Evolutionary conservation across 2,888 invertebrate genomes (phyloP), one percentile per base, ranked within the genome.

Genomic region (Sinhomidia bicolor): DNA sequence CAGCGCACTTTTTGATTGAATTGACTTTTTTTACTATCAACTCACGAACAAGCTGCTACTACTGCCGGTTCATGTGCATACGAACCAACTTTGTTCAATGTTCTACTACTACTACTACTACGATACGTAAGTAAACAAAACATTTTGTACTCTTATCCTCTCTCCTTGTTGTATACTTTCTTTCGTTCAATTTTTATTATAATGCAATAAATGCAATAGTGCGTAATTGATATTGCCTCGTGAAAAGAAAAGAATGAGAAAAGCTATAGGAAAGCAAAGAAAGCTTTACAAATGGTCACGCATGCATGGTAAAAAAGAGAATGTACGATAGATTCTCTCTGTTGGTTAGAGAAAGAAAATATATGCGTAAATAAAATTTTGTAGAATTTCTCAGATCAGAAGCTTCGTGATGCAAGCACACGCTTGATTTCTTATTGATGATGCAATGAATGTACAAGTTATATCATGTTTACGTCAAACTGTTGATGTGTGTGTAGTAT

Each of bases 161-260:
- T 17, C 14, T 80, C 17, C 57, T 76, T 79, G 17, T 29, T 6
- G 12, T 76, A n/a, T n/a, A n/a, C n/a, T n/a, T n/a, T n/a, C n/a
- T n/a, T 47, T 29, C 51, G 14, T 51, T 29, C 47, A 41, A 17
- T 65, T 51, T 51, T 76, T 84, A 51, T 68, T 71, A 17, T 76
- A 57, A 86, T 85, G 76, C 44, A 84, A 47, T 76, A 80, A 60
- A 86, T 80, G 86, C 80, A 86, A 29, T 26, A 86, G 71, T 85
- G 85, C 85, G 79, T 86, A 86, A 86, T 79, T 80, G 71, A 51
- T 85, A 85, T 85, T 85, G 79, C 79, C 29, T 60, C 36, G 20
- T 80, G 60, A 12, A 9, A 14, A n/a, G 26, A 41, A 26, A 62
- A 79, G 41, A 44, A 80, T 44, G 60, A 76, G 23, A 76, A n/a